Percentiles rank a stretch among this genome's conserved stretches.
These are phyloP conservation scores for Vombatus ursinus DNA, from an alignment of 2,113 vertebrate species.

Conservation along the genomic window DNA sequence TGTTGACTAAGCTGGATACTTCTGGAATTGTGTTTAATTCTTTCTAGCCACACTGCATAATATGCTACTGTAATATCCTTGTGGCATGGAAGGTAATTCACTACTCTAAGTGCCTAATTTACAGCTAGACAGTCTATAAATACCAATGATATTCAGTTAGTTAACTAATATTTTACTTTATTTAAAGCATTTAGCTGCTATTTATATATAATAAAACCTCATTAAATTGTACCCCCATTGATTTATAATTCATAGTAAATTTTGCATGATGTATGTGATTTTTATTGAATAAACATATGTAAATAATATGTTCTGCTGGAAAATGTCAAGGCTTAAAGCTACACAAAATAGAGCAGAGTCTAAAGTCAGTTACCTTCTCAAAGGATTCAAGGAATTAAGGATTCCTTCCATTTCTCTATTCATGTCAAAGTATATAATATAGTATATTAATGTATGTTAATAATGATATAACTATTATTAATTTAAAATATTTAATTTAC, in stretches of 20 bases:
- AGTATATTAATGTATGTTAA: not conserved
- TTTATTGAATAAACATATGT: not conserved
- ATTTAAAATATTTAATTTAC: conserved; percentile 21
- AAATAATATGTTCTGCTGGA: not conserved
- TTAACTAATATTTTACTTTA: not conserved
- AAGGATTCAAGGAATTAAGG: not conserved
- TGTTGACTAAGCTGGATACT: not conserved
- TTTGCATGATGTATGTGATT: not conserved
- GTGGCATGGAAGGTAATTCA: not conserved
- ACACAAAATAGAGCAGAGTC: conserved; percentile 11
- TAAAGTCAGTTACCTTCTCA: conserved; percentile 10
- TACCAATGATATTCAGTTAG: not conserved
- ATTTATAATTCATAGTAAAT: conserved; percentile 30
- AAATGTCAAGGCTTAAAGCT: conserved; percentile 25
- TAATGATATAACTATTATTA: not conserved
- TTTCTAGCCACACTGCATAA: conserved; percentile 5
- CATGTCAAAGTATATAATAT: not conserved
- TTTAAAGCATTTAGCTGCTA: not conserved
- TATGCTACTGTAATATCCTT: not conserved
- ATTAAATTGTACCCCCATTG: not conserved
- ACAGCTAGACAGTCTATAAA: conserved; percentile 3
- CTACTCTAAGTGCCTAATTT: not conserved
- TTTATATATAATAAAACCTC: not conserved
- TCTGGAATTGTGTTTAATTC: not conserved
- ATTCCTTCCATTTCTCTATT: not conserved